A percentile compares a stretch with the other conserved stretches of the same genome.
Conservation (phyloP, 2,113 vertebrate genomes). For the Craseonycteris thonglongyai region DNA sequence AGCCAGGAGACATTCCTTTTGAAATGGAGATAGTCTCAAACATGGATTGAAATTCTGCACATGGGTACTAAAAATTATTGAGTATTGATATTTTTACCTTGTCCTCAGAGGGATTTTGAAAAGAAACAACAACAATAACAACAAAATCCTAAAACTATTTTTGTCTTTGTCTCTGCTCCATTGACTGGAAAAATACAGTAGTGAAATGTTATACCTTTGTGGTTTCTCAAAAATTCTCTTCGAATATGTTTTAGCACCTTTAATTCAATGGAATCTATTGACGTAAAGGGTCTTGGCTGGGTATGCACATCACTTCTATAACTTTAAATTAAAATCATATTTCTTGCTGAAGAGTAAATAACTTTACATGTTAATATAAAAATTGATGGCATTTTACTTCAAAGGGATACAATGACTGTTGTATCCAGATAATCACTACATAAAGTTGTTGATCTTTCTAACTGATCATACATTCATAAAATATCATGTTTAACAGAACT, state of each 20-base stretch:
- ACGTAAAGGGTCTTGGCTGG: neutral
- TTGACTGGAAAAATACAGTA: neutral
- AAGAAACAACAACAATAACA: neutral
- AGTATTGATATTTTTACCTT: neutral
- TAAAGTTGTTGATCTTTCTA: neutral
- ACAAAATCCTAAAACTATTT: neutral
- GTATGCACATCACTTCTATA: neutral
- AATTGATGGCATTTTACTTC: conserved; percentile 27
- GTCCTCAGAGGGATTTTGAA: neutral
- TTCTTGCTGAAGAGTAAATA: conserved; percentile 34
- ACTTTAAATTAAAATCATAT: conserved; percentile 30
- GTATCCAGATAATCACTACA: neutral
- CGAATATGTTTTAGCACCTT: neutral
- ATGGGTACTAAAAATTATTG: conserved; percentile 1
- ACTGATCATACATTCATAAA: neutral
- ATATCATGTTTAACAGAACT: conserved; percentile 34
- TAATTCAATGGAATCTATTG: neutral
- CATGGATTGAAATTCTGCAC: neutral
- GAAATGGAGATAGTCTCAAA: neutral
- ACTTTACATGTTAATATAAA: conserved; percentile 12
- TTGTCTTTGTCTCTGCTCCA: neutral
- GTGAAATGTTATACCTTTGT: neutral
- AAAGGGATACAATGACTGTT: neutral
- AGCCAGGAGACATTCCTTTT: neutral
- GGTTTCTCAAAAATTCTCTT: neutral